Conservation (phyloP, 2,113 vertebrate genomes). For the Podocnemis expansa region DNA sequence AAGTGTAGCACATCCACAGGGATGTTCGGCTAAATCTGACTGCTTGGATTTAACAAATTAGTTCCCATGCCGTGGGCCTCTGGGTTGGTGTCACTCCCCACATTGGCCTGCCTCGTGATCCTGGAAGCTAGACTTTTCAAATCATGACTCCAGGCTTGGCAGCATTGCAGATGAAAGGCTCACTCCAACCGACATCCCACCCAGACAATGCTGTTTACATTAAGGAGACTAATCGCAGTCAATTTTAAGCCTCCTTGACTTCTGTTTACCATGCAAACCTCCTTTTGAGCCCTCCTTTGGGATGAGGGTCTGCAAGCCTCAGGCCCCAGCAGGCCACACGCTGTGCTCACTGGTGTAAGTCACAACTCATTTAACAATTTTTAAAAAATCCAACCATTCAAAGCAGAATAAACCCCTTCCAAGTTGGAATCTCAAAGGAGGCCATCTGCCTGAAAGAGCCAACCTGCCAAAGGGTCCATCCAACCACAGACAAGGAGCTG, state of each 20-base stretch:
- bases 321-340: neutral
- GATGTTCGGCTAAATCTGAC: no score
- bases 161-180: neutral
- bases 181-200: conserved; percentile 9
- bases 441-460: neutral
- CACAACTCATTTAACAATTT: conserved; percentile 23
- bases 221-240: conserved; percentile 22
- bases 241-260: neutral
- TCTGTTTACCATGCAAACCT: neutral
- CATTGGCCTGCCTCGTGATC: no score
- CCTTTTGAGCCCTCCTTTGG: neutral
- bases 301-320: neutral
- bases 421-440: neutral
- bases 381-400: conserved; percentile 1
- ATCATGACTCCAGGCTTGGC: neutral
- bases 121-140: neutral
- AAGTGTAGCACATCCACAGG: no score
- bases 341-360: neutral
- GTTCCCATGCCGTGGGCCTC: neutral
- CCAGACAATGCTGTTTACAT: conserved; percentile 34
- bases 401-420: conserved; percentile 5
- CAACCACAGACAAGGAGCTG: neutral
- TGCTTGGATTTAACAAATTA: no score
- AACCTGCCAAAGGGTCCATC: neutral
- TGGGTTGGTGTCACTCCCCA: neutral